Evolutionary conservation across 2,888 invertebrate species (phyloP).

Genomic region (Nemotelus nigrinus): DNA sequence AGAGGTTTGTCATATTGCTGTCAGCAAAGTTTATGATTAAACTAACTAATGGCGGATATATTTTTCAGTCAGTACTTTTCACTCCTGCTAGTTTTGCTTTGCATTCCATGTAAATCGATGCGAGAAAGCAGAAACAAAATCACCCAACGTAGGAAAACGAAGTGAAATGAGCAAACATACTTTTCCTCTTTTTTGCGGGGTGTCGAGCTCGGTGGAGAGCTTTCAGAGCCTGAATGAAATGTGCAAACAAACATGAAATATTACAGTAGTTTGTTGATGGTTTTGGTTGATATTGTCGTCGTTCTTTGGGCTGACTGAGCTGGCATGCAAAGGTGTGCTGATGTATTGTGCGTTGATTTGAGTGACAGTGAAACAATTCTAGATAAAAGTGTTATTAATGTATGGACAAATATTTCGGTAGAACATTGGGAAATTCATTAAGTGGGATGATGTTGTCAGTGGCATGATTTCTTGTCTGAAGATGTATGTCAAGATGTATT

Average conservation of each 20-base stretch:
- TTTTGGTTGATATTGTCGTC: not conserved
- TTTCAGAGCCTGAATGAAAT: not conserved
- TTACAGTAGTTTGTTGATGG: not conserved
- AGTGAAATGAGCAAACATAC: not conserved
- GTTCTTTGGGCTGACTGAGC: not conserved
- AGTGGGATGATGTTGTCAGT: not conserved
- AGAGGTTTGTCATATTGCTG: constrained; percentile 40
- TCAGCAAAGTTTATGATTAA: constrained; percentile 29
- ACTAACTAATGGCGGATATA: constrained; percentile 24
- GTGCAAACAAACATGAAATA: constrained; percentile 2
- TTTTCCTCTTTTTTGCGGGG: too few relatives aligned
- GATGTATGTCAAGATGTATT: too few relatives aligned
- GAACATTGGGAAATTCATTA: not conserved
- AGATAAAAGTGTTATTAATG: not conserved
- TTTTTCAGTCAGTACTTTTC: not conserved
- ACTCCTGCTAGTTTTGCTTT: not conserved
- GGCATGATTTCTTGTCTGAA: not conserved
- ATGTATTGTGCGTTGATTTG: not conserved
- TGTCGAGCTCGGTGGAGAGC: not conserved
- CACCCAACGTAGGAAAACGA: not conserved
- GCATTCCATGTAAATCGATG: not conserved
- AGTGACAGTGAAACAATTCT: constrained; percentile 12
- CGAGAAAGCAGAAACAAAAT: too few relatives aligned
- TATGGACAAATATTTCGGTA: constrained; percentile 8
- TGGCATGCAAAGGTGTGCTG: too few relatives aligned